Conservation (phyloP, 2,113 vertebrate species). For the Toxostoma redivivum region DNA sequence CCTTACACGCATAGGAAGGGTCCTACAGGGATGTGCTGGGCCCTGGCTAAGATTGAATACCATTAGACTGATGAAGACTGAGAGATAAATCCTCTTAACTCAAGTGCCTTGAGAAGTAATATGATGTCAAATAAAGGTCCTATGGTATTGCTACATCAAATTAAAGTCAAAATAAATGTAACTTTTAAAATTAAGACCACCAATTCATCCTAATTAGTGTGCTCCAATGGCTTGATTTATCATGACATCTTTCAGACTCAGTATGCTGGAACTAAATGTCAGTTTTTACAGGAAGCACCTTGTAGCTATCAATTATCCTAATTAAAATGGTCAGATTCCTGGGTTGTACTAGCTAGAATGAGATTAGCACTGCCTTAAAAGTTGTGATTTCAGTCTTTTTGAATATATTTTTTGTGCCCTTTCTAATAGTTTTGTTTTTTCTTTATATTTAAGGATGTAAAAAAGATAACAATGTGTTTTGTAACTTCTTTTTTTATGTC, state of each 20-base stretch:
- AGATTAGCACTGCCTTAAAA: background rate
- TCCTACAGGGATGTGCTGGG: background rate
- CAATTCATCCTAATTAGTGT: background rate
- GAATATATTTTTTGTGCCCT: background rate
- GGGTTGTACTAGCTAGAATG: background rate
- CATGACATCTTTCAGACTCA: background rate
- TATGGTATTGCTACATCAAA: background rate
- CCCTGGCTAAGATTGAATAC: background rate
- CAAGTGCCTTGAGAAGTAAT: background rate
- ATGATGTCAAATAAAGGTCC: background rate
- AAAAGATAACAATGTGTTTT: background rate
- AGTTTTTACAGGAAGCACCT: background rate
- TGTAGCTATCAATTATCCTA: background rate
- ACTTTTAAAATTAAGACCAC: background rate
- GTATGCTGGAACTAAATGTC: background rate
- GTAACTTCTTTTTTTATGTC: background rate
- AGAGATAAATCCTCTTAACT: constrained; percentile 3
- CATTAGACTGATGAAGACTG: background rate
- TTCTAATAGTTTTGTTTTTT: background rate
- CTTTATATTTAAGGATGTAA: background rate
- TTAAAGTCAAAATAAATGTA: background rate
- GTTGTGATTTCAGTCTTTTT: background rate
- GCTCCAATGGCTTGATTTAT: background rate
- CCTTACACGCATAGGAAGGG: background rate
- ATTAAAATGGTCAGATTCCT: background rate